phyloP scores from a whole-genome alignment of 1,140 invertebrate species.

The Archegozetes longisetosus region DNA sequence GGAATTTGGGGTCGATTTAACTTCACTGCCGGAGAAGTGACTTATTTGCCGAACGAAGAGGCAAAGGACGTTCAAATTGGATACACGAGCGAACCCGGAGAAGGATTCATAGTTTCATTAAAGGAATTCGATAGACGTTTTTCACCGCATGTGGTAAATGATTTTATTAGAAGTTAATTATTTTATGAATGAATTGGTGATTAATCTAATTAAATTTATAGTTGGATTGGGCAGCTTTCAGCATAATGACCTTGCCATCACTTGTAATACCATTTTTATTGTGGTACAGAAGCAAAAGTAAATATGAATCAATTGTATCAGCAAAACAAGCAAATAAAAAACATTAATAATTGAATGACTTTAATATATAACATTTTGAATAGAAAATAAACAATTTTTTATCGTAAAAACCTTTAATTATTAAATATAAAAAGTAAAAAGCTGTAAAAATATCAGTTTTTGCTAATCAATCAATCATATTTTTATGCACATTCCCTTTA shows the following conservation, averaged over 20 bases:
- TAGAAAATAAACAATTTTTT: neutral
- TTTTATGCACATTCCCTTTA: too few relatives aligned
- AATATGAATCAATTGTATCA: conserved; percentile 61
- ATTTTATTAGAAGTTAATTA: conserved; percentile 3
- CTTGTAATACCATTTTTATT: conserved; percentile 81
- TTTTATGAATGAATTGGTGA: neutral
- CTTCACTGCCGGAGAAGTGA: conserved; percentile 84
- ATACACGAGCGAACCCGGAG: conserved; percentile 85
- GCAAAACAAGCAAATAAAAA: conserved; percentile 35
- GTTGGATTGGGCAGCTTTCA: conserved; percentile 90
- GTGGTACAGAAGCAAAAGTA: conserved; percentile 86
- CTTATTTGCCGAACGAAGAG: conserved; percentile 57
- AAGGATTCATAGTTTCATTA: conserved; percentile 85
- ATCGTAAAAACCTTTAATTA: neutral
- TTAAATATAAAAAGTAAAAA: too few relatives aligned
- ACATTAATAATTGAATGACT: neutral
- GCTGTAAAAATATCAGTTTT: too few relatives aligned
- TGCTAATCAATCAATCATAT: too few relatives aligned
- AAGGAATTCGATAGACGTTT: conserved; percentile 95
- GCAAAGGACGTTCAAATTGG: conserved; percentile 39
- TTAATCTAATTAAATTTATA: conserved; percentile 30
- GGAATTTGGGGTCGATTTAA: conserved; percentile 66
- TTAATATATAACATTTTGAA: neutral
- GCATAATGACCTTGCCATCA: conserved; percentile 86
- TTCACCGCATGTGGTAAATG: conserved; percentile 75